Base-by-base conservation (phyloP, 1,140 invertebrate genomes). In the Polypedilum pembai region DNA sequence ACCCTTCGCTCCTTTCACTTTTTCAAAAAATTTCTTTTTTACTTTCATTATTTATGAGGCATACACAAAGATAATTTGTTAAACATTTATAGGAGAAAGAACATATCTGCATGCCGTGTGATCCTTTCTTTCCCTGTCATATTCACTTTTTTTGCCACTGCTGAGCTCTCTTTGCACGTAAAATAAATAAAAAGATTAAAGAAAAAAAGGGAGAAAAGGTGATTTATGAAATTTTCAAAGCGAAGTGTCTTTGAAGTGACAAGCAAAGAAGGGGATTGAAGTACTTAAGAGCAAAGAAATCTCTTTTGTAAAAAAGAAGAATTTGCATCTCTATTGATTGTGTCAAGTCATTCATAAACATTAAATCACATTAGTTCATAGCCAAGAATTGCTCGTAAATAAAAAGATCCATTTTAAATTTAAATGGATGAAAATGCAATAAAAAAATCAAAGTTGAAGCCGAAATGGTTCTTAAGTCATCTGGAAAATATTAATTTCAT, bases 221-320 rank as follows among this genome's bases (percentile, higher is more conserved):
- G 65, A 69, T 69, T 69, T 69, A 69, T 69, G 65, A 20, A 69
- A 69, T 18, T 21, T 69, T 10, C 10, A 56, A 12, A 69, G 17
- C 18, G 17, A 69, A 8, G 65, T 69, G 65, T 20, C 65, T 69
- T 69, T 69, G 65, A 69, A 69, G 65, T 69, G 65, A 69, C 65
- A 69, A 69, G 18, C 1, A 33, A 33, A 33, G n/a, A 69, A 69
- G 65, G 65, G 65, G 65, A 69, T 69, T 20, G 65, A 56, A 10
- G 20, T 69, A 8, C 20, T 20, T 33, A 33, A 33, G 24, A 33
- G n/a, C n/a, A n/a, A n/a, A 33, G 24, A 33, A n/a, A n/a, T n/a
- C n/a, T n/a, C n/a, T n/a, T n/a, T n/a, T n/a, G 24, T 33, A 33
- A 33, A 33, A 33, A 33, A 33, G 5, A 33, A 33, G 24, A 33